A percentile compares a stretch with the other conserved stretches of the same genome.
These are phyloP conservation scores for Drosophila albomicans DNA, from an alignment of 1,140 invertebrate species.

Conservation along the genomic window DNA sequence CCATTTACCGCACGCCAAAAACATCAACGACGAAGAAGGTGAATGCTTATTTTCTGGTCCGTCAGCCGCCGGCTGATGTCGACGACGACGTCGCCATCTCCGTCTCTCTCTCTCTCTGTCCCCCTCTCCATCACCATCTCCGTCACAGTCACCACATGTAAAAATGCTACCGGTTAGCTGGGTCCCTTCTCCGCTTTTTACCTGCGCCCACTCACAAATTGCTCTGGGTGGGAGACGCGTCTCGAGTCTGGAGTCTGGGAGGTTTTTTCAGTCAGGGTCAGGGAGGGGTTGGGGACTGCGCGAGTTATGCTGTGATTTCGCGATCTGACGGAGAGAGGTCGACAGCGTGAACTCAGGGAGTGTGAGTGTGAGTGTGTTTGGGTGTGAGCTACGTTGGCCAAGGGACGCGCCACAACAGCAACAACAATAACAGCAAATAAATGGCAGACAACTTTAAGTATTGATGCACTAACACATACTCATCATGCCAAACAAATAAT, in stretches of 20 bases:
- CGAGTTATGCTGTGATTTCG: conserved; percentile 69
- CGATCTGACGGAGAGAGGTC: conserved; percentile 43
- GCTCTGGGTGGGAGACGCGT: conserved; percentile 1
- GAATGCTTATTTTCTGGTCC: conserved; percentile 82
- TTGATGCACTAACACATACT: neutral
- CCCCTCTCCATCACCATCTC: conserved; percentile 24
- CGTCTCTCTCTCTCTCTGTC: conserved; percentile 15
- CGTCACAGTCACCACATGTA: conserved; percentile 74
- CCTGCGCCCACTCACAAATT: neutral
- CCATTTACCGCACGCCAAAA: conserved; percentile 80
- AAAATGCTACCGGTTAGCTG: conserved; percentile 62
- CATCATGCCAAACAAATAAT: neutral
- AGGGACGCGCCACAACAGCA: conserved; percentile 26
- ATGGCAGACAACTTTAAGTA: neutral
- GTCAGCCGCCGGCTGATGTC: conserved; percentile 73
- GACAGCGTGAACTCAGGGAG: conserved; percentile 5
- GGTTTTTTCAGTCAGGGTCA: neutral
- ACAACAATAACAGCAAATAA: conserved; percentile 4
- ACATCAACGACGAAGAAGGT: conserved; percentile 67
- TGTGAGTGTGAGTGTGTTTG: conserved; percentile 7
- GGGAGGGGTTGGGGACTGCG: conserved; percentile 3
- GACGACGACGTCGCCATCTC: conserved; percentile 41
- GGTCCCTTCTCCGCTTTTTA: neutral
- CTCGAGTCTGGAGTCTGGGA: conserved; percentile 10
- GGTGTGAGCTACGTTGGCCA: conserved; percentile 25